Percentiles rank a stretch among this genome's conserved stretches.
These are phyloP conservation scores for Falco peregrinus DNA, from an alignment of 2,797 vertebrate species.

Conservation along the genomic window DNA sequence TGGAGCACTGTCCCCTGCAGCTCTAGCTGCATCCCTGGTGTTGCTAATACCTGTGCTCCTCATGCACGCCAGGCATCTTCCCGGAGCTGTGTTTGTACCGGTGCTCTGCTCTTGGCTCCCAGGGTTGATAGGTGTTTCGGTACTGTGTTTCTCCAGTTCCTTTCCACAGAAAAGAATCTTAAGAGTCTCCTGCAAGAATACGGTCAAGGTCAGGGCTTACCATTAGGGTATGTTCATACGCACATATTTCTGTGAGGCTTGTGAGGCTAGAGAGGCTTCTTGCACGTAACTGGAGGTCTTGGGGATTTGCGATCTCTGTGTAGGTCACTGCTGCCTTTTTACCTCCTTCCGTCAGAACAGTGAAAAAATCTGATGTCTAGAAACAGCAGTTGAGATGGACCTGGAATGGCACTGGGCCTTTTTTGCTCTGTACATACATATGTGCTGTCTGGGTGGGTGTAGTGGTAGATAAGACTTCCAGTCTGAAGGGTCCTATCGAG, in stretches of 20 bases:
- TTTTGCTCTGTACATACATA: fast-evolving
- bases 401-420: neutral
- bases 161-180: neutral
- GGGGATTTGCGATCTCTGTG: neutral
- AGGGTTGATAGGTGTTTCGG: neutral
- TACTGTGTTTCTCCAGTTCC: neutral
- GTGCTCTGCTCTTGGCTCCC: neutral
- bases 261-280: neutral
- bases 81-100: neutral
- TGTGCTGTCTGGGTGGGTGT: neutral
- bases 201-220: neutral
- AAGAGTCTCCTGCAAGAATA: neutral
- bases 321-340: neutral
- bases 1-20: neutral
- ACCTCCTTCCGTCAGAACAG: neutral
- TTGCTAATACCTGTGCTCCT: neutral
- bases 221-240: neutral
- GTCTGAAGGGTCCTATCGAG: neutral
- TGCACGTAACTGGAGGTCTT: neutral
- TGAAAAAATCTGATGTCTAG: neutral
- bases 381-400: neutral
- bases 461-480: neutral
- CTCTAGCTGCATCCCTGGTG: neutral
- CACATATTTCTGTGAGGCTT: neutral
- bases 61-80: neutral